Conservation (phyloP, 2,797 vertebrate genomes). For the Gobio occitaniae region DNA sequence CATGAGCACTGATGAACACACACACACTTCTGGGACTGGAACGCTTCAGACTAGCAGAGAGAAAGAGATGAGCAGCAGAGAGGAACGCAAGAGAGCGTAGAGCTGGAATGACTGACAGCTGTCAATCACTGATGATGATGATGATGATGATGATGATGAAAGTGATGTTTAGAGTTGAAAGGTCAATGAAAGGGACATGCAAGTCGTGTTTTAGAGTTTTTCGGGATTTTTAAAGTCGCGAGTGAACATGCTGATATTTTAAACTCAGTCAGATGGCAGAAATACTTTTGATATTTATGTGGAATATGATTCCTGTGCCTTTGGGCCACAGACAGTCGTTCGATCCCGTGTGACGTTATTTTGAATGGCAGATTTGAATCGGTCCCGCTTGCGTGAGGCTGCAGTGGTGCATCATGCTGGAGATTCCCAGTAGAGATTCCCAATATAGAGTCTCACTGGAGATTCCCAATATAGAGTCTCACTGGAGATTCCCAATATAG, state of each 20-base stretch:
- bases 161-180: not conserved
- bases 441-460: too few species aligned
- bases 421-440: not conserved
- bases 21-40: not conserved
- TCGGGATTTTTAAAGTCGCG: not conserved
- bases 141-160: not conserved
- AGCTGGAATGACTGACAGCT: not conserved
- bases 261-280: not conserved
- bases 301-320: not conserved
- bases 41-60: not conserved
- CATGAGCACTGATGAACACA: not conserved
- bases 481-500: too few species aligned
- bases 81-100: not conserved
- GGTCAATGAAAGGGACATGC: not conserved
- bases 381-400: not conserved
- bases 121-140: slow-evolving; percentile 2
- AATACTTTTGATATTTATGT: not conserved
- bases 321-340: not conserved
- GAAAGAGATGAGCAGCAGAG: not conserved
- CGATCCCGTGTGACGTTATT: not conserved
- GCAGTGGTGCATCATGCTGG: not conserved
- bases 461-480: too few species aligned
- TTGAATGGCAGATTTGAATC: not conserved
- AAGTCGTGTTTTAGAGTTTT: not conserved
- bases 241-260: not conserved